Evolutionary conservation across 1,140 invertebrate genomes (phyloP).

Genomic region (Anthonomus grandis): DNA sequence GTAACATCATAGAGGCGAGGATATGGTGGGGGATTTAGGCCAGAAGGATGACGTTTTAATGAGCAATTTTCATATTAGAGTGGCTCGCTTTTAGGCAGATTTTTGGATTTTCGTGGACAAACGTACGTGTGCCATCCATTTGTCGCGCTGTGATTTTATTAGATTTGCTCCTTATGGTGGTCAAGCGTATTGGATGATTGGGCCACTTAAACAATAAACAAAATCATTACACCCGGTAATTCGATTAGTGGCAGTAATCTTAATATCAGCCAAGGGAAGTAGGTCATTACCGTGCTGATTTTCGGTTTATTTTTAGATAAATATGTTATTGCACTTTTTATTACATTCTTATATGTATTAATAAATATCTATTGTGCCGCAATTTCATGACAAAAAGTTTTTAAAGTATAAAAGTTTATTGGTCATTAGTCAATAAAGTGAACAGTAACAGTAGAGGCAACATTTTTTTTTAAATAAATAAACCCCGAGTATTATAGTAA

Average conservation of each 20-base stretch:
- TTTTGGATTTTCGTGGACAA: neutral
- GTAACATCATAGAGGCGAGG: neutral
- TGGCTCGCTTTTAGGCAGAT: neutral
- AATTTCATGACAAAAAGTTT: too few relatives aligned
- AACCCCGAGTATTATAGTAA: too few relatives aligned
- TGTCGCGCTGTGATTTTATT: neutral
- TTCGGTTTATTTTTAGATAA: too few relatives aligned
- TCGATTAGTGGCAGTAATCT: neutral
- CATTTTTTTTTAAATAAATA: too few relatives aligned
- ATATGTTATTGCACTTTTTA: too few relatives aligned
- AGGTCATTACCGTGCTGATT: neutral
- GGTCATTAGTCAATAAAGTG: too few relatives aligned
- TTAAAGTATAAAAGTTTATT: too few relatives aligned
- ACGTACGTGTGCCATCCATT: neutral
- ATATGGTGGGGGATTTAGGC: neutral
- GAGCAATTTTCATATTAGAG: neutral
- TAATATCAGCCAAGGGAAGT: neutral
- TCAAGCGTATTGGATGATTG: slow-evolving; percentile 1
- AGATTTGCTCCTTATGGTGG: neutral
- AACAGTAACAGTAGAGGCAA: too few relatives aligned
- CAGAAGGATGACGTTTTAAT: neutral
- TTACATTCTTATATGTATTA: too few relatives aligned
- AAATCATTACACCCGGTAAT: neutral
- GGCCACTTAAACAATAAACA: neutral
- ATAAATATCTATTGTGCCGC: too few relatives aligned